Conservation (phyloP, 1,140 invertebrate species). For the Penaeus japonicus region DNA sequence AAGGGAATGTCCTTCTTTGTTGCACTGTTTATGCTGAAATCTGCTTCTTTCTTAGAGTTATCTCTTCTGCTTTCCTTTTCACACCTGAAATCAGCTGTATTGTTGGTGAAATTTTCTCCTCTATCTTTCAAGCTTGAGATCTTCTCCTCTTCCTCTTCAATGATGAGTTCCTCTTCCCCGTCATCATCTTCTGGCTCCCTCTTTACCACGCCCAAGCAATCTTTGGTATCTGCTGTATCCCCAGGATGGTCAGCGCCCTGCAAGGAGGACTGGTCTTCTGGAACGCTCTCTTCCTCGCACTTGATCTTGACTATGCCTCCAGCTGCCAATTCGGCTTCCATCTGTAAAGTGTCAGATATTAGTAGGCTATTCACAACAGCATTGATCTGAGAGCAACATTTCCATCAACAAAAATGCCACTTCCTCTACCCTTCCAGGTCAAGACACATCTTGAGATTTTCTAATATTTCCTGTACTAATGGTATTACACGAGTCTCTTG, state of each 20-base stretch:
- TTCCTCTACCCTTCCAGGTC: no score
- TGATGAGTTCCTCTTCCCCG: background rate
- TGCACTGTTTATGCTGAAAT: background rate
- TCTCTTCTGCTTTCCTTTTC: no score
- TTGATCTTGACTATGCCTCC: background rate
- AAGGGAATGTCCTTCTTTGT: no score
- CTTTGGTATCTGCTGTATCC: background rate
- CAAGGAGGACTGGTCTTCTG: background rate
- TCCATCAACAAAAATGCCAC: no score
- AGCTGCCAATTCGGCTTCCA: constrained; percentile 46
- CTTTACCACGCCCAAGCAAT: background rate
- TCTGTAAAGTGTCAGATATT: background rate
- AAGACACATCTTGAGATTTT: no score
- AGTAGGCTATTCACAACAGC: no score
- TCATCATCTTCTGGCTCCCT: background rate
- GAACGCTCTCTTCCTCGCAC: background rate
- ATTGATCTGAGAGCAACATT: no score
- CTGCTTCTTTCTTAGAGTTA: background rate
- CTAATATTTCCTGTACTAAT: no score
- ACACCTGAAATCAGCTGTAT: no score
- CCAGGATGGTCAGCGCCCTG: background rate
- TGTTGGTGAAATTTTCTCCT: no score
- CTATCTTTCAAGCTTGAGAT: background rate
- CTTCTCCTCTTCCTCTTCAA: background rate
- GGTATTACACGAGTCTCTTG: no score